Evolutionary conservation across 2,888 invertebrate genomes (phyloP).

Genomic region (Patella depressa): DNA sequence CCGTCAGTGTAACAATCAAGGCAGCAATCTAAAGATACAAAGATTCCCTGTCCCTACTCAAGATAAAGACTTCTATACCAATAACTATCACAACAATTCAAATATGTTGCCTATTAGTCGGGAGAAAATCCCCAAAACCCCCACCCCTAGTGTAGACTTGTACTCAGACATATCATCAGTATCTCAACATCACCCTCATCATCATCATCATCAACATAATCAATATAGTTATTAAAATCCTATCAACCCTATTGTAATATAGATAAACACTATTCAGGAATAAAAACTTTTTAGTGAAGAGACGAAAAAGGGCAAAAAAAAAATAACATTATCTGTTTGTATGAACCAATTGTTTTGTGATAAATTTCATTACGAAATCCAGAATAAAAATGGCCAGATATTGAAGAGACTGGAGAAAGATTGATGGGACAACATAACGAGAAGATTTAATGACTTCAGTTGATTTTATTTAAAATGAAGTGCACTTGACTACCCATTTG

Average conservation of each 20-base stretch:
- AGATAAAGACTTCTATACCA: conserved; percentile 40
- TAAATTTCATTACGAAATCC: too few species aligned
- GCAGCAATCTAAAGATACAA: conserved; percentile 31
- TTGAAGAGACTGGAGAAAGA: too few species aligned
- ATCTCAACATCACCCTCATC: conserved; percentile 57
- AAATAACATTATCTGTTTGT: too few species aligned
- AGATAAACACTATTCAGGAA: too few species aligned
- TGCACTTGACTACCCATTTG: conserved; percentile 8
- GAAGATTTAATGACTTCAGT: background rate
- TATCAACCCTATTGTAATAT: too few species aligned
- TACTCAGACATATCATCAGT: conserved; percentile 65
- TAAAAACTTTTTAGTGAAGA: too few species aligned
- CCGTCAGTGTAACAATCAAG: conserved; percentile 34
- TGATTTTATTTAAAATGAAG: conserved; percentile 1
- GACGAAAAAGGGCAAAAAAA: too few species aligned
- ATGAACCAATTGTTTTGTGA: too few species aligned
- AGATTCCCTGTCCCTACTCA: conserved; percentile 45
- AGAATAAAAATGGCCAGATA: too few species aligned
- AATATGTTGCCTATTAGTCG: conserved; percentile 41
- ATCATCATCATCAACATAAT: conserved; percentile 38
- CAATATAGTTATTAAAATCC: conserved; percentile 4
- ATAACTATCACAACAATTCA: conserved; percentile 28
- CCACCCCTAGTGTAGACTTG: conserved; percentile 55
- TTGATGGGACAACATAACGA: too few species aligned
- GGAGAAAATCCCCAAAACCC: conserved; percentile 54